Base-by-base conservation (phyloP, 2,113 vertebrate genomes). In the Phalacrocorax aristotelis region DNA sequence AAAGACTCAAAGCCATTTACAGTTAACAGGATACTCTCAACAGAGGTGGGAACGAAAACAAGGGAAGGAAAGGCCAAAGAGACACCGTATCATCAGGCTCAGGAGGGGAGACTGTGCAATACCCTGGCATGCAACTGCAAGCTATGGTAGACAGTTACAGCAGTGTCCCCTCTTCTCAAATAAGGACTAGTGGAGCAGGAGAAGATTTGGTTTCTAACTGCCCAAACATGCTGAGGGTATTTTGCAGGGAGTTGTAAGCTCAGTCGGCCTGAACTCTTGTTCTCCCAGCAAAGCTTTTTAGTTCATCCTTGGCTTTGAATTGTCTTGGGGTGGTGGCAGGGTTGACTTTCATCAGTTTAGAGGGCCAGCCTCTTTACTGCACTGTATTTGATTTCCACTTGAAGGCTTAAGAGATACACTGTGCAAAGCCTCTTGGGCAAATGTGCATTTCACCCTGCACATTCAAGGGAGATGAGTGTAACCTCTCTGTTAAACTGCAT, bases 401-500 rank as follows among this genome's bases (percentile, higher is more conserved):
- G 51, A 95, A 90, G 20, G 60, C 38, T 92, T 89, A 87, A 83
- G 68, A 93, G 58, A 68, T 15, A 6, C 1, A 20, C 17, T 55
- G 40, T 74, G 62, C 25, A 76, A 88, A 93, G 57, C 27, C 40
- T 80, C 52, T 25, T 70, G 71, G 78, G 51, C n/a, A 70, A 91
- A 65, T 46, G 44, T 61, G 30, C 29, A 27, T 90, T 94, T 93
- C 70, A 61, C 58, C 34, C 22, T 55, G 22, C 36, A 66, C 93
- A 32, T 88, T 97, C 92, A 95, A 95, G 57, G 66, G 75, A 96
- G 76, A 87, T 84, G 84, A 95, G 54, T 60, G 30, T 69, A 82
- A 62, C 34, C 61, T 75, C 72, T 48, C 70, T 76, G 90, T 93
- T 97, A 97, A 98, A 92, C 95, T 94, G 91, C 81, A 91, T 94